Base-by-base conservation (phyloP, 1,140 invertebrate genomes). In the Leptoteleia sp. region DNA sequence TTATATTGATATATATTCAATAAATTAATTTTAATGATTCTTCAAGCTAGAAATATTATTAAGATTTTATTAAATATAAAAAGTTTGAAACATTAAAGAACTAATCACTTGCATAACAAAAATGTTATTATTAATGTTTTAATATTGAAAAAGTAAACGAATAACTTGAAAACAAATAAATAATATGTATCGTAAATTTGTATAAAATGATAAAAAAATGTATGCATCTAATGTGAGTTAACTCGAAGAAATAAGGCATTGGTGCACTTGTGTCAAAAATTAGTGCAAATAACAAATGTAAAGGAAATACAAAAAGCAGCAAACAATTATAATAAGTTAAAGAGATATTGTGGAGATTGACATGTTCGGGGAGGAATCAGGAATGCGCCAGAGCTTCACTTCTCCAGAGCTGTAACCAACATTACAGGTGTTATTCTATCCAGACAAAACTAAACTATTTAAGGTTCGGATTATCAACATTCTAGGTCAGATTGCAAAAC, bases 351-450 rank as follows among this genome's bases (percentile, higher is more conserved):
- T 88, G 83, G 89, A 90, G 65, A 89, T 85, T 81, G 89, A 89
- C 88, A 90, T 89, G 57, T 85, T 84, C 78, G 84, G 83, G 79
- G 86, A 89, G 82, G 87, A 83, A 86, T 89, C 88, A 76, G 87
- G 86, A 81, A 89, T 87, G 82, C 88, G 87, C 89, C 89, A 90
- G 81, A 89, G 85, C 84, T 90, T 90, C 83, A 90, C 86, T 84
- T 90, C 89, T 80, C 89, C 89, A 86, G 87, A 89, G 87, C 89
- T 90, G 89, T 78, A 90, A 90, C 82, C 83, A 89, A 88, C 70
- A 86, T 85, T 82, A 81, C 61, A 84, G 81, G 83, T 65, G 76
- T 88, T 88, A 86, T 75, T 79, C 64, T 75, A 79, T 25, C 11
- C 37, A 38, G 47, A 62, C 12, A 37, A 35, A 54, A 35, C 12